Conservation (phyloP, 2,113 vertebrate genomes). For the Bungarus multicinctus region DNA sequence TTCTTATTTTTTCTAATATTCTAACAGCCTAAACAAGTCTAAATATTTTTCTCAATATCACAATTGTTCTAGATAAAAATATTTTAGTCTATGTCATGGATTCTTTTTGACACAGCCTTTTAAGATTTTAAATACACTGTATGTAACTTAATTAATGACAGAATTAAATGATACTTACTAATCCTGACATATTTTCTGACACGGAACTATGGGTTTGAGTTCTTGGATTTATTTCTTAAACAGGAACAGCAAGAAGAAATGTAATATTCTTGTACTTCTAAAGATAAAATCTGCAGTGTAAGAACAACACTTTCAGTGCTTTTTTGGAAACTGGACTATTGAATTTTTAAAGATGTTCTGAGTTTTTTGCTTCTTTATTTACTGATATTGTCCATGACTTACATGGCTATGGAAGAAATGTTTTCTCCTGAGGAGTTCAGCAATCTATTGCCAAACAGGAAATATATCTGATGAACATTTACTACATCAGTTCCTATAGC, state of each 20-base stretch:
- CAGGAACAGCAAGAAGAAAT: not conserved
- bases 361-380: not conserved
- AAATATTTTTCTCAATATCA: not conserved
- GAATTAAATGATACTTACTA: not conserved
- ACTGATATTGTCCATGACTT: not conserved
- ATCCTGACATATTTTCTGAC: not conserved
- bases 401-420: not conserved
- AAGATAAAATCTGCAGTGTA: not conserved
- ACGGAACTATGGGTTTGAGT: not conserved
- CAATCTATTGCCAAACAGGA: not conserved
- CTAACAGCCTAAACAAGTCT: not conserved
- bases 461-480: not conserved
- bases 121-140: not conserved
- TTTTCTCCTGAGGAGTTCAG: not conserved
- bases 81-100: not conserved
- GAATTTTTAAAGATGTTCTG: not conserved
- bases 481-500: not conserved
- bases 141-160: not conserved
- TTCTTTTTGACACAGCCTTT: not conserved
- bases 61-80: not conserved
- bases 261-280: not conserved
- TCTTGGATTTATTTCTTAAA: not conserved
- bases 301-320: not conserved
- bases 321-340: not conserved
- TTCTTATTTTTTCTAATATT: not conserved